Percentiles rank a stretch among this genome's conserved stretches.
These are phyloP conservation scores for Caenorhabditis japonica DNA, from an alignment of 2,888 invertebrate species.

Conservation along the genomic window DNA sequence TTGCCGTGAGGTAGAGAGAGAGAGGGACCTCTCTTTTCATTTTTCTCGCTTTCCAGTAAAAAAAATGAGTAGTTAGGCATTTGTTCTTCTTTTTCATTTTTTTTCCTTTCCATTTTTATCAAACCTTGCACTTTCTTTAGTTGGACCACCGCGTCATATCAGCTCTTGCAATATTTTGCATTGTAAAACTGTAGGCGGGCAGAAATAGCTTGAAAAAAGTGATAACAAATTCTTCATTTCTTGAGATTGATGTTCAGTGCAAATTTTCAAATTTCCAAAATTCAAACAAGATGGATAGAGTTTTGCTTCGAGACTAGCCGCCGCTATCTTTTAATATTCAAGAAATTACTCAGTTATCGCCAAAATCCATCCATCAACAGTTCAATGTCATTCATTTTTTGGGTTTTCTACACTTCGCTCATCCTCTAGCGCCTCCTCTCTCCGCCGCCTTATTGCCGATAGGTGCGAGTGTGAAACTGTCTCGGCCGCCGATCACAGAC, in stretches of 20 bases:
- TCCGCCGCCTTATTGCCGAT: slow-evolving; percentile 5
- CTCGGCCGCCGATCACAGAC: neutral
- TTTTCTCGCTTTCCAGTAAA: neutral
- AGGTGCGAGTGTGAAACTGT: slow-evolving; percentile 19
- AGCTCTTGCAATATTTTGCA: slow-evolving; percentile 16
- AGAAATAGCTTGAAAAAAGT: slow-evolving; percentile 11
- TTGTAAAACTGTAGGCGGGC: slow-evolving; percentile 34
- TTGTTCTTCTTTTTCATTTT: neutral
- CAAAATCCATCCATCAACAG: slow-evolving; percentile 36
- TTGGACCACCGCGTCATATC: slow-evolving; percentile 45
- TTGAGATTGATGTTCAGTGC: neutral
- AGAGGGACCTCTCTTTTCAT: slow-evolving; percentile 1
- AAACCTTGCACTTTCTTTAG: slow-evolving; percentile 26
- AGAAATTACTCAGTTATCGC: slow-evolving; percentile 1
- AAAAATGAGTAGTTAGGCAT: neutral
- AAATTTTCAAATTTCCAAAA: neutral
- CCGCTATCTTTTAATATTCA: slow-evolving; percentile 1
- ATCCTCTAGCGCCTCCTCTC: slow-evolving; percentile 17
- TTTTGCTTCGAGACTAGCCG: neutral
- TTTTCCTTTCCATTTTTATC: slow-evolving; percentile 18
- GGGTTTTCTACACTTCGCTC: slow-evolving; percentile 10
- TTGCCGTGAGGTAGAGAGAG: too few species aligned
- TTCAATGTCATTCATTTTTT: slow-evolving; percentile 47
- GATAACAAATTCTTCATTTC: slow-evolving; percentile 5
- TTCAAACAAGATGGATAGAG: neutral